Percentiles rank a stretch among this genome's conserved stretches.
Evolutionary conservation across 1,140 invertebrate genomes (phyloP).

Genomic region (Diprion similis): DNA sequence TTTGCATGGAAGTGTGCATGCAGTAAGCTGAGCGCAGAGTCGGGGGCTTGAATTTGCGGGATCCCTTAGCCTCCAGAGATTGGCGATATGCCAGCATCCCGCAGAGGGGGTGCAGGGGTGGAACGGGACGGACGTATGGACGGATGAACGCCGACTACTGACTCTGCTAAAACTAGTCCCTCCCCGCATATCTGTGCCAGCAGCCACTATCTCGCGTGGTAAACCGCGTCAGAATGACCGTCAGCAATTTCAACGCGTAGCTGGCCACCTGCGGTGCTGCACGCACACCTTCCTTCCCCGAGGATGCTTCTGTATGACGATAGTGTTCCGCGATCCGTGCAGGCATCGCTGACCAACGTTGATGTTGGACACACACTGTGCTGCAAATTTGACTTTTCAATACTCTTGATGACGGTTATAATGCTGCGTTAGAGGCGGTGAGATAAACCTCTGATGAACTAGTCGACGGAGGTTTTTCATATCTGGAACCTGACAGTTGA

Average conservation of each 20-base stretch:
- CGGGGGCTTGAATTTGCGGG: not conserved
- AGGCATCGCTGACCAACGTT: no score
- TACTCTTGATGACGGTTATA: no score
- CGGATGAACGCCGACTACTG: not conserved
- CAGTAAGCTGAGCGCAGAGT: not conserved
- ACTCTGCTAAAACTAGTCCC: slow-evolving; percentile 4
- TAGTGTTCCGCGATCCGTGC: no score
- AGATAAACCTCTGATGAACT: no score
- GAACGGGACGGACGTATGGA: not conserved
- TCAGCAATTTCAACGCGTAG: slow-evolving; percentile 2
- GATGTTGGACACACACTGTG: no score
- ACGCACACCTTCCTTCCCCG: no score
- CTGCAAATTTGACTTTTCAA: no score
- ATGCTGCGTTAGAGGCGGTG: no score
- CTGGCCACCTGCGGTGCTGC: not conserved
- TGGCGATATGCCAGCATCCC: not conserved
- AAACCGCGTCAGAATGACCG: slow-evolving; percentile 6
- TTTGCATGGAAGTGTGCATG: not conserved
- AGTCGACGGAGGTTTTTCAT: no score
- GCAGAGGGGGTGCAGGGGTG: not conserved
- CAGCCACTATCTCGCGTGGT: not conserved
- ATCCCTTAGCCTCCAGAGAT: not conserved
- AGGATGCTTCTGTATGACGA: no score
- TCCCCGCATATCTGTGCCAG: not conserved
- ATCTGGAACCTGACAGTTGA: no score